Evolutionary conservation across 1,140 invertebrate genomes (phyloP).

Genomic region (Drosophila paulistorum): DNA sequence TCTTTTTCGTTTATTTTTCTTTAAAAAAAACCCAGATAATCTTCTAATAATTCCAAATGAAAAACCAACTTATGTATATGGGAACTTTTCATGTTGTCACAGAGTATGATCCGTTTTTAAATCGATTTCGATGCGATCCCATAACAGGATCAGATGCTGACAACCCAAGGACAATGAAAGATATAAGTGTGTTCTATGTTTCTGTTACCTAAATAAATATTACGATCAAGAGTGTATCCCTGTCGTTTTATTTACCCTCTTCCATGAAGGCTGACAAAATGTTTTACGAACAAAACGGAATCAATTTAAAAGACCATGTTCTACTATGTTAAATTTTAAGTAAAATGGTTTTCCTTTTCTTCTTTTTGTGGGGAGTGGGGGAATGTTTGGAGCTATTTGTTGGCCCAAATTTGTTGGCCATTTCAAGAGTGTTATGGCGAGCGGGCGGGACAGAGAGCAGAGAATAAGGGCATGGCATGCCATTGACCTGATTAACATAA

Average conservation of each 20-base stretch:
- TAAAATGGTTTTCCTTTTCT: neutral
- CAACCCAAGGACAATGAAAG: neutral
- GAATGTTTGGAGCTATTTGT: conserved; percentile 9
- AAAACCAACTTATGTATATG: conserved; percentile 43
- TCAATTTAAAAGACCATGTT: conserved; percentile 3
- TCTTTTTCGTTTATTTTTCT: neutral
- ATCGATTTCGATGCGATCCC: conserved; percentile 1
- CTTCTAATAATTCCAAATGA: conserved; percentile 53
- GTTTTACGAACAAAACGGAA: neutral
- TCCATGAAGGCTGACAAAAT: neutral
- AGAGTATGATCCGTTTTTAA: neutral
- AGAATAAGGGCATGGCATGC: conserved; percentile 32
- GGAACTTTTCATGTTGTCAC: conserved; percentile 1
- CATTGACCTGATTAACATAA: conserved; percentile 79
- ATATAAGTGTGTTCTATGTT: conserved; percentile 7
- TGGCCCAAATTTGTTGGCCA: conserved; percentile 30
- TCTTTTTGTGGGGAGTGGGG: neutral
- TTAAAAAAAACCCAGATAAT: conserved; percentile 26
- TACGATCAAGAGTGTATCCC: neutral
- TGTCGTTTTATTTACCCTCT: neutral
- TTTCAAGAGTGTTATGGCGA: conserved; percentile 19
- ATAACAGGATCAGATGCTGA: conserved; percentile 17
- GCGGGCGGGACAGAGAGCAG: neutral
- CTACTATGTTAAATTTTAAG: conserved; percentile 1
- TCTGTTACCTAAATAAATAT: conserved; percentile 14